These are phyloP conservation scores for Patella vulgata DNA, from an alignment of 1,140 invertebrate genomes.

Conservation along the genomic window DNA sequence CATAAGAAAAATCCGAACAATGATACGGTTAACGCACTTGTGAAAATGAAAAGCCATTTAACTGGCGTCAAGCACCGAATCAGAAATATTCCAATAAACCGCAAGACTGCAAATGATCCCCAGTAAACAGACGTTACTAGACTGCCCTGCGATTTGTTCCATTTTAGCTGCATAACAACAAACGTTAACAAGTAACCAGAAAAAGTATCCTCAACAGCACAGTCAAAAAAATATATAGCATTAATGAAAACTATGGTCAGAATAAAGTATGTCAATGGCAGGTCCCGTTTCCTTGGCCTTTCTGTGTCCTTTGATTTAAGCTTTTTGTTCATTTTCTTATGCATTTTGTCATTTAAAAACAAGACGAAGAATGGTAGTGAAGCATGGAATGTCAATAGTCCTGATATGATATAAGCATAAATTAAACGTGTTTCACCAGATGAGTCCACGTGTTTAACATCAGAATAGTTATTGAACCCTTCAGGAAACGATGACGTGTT, in stretches of 20 bases:
- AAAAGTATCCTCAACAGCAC: slow-evolving; percentile 40
- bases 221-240: slow-evolving; percentile 30
- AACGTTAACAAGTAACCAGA: slow-evolving; percentile 37
- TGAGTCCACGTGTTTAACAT: not conserved
- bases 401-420: slow-evolving; percentile 33
- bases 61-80: slow-evolving; percentile 23
- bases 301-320: not conserved
- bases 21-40: slow-evolving; percentile 16
- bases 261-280: slow-evolving; percentile 19
- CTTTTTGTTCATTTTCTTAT: slow-evolving; percentile 1
- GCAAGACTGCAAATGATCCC: slow-evolving; percentile 32
- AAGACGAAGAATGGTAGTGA: slow-evolving; percentile 33
- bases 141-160: slow-evolving; percentile 36
- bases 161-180: slow-evolving; percentile 38
- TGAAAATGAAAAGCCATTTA: slow-evolving; percentile 29
- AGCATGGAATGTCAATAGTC: slow-evolving; percentile 14
- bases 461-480: not conserved
- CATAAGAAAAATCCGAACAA: slow-evolving; percentile 33
- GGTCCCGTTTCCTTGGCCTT: slow-evolving; percentile 1
- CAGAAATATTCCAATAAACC: slow-evolving; percentile 39
- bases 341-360: slow-evolving; percentile 9
- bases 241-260: slow-evolving; percentile 23
- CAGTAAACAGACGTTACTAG: slow-evolving; percentile 42
- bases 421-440: slow-evolving; percentile 19
- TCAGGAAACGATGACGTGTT: not conserved